A percentile compares a stretch with the other conserved stretches of the same genome.
Evolutionary conservation across 2,797 vertebrate species (phyloP).

Genomic region (Pseudomugil tenellus): DNA sequence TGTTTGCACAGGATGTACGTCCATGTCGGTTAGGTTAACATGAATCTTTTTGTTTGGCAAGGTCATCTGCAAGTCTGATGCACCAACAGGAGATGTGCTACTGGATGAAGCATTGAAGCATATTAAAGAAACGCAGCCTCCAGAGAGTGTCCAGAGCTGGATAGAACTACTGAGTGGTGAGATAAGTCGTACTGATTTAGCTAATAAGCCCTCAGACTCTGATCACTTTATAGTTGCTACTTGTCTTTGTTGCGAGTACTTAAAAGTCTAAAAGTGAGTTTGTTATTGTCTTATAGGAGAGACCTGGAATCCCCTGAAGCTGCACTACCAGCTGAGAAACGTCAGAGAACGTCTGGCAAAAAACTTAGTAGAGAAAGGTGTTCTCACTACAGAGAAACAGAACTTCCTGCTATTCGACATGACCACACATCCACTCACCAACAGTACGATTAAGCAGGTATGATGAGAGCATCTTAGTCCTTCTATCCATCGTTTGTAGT

Average conservation of each 20-base stretch:
- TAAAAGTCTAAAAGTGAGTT: background rate
- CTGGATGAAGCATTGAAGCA: slow-evolving; percentile 97
- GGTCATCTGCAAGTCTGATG: slow-evolving; percentile 97
- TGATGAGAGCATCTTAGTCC: background rate
- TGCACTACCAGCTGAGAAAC: slow-evolving; percentile 96
- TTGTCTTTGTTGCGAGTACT: background rate
- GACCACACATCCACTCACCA: slow-evolving; percentile 97
- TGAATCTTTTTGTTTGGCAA: slow-evolving; percentile 56
- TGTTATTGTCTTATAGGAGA: slow-evolving; percentile 82
- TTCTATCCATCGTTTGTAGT: no score
- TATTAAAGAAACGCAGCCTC: slow-evolving; percentile 96
- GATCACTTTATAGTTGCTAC: background rate
- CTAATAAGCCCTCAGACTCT: background rate
- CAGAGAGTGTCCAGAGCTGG: slow-evolving; percentile 98
- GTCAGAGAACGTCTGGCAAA: slow-evolving; percentile 95
- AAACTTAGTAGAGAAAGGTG: slow-evolving; percentile 97
- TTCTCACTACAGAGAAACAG: slow-evolving; percentile 98
- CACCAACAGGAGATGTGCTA: slow-evolving; percentile 94
- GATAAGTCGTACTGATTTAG: slow-evolving; percentile 53
- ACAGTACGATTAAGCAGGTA: slow-evolving; percentile 91
- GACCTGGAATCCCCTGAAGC: slow-evolving; percentile 97
- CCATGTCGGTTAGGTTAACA: background rate
- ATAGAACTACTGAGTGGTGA: slow-evolving; percentile 97
- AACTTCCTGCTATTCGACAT: slow-evolving; percentile 99
- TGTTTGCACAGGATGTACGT: slow-evolving; percentile 33